phyloP scores from a whole-genome alignment of 2,113 vertebrate species.

The Bubo scandiacus region DNA sequence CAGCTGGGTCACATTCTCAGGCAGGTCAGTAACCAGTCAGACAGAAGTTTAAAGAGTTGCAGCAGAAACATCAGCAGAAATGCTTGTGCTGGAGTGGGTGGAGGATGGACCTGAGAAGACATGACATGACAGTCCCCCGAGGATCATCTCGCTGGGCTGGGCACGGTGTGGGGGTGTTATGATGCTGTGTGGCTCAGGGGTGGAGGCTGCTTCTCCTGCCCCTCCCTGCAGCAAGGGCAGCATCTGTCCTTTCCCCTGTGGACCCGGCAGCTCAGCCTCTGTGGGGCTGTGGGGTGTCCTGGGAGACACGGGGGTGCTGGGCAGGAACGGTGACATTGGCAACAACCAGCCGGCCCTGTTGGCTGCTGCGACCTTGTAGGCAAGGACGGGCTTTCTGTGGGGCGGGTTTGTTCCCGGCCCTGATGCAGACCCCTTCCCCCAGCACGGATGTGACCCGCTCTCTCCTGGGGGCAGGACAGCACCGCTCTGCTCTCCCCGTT shows the following conservation, averaged over 20 bases:
- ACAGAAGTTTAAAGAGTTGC: background rate
- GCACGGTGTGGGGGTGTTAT: background rate
- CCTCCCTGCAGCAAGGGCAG: background rate
- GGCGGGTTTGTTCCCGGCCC: background rate
- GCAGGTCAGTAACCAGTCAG: slow-evolving; percentile 4
- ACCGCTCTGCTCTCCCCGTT: background rate
- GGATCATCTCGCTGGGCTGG: background rate
- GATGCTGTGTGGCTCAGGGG: background rate
- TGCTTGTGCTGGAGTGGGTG: background rate
- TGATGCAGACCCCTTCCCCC: background rate
- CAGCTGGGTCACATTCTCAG: slow-evolving; percentile 35
- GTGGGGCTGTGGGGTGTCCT: background rate
- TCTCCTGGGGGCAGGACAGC: background rate
- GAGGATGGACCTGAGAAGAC: background rate
- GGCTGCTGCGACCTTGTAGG: background rate
- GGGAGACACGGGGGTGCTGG: background rate
- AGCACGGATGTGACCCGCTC: accelerated
- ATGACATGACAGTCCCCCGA: background rate
- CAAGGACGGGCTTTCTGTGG: background rate
- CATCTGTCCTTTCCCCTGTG: accelerated
- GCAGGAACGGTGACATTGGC: background rate
- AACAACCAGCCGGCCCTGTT: background rate
- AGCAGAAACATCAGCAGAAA: background rate
- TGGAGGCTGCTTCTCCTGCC: background rate
- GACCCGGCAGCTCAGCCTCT: background rate